These are phyloP conservation scores for Cotesia congregata DNA, from an alignment of 2,888 invertebrate genomes.

Conservation along the genomic window DNA sequence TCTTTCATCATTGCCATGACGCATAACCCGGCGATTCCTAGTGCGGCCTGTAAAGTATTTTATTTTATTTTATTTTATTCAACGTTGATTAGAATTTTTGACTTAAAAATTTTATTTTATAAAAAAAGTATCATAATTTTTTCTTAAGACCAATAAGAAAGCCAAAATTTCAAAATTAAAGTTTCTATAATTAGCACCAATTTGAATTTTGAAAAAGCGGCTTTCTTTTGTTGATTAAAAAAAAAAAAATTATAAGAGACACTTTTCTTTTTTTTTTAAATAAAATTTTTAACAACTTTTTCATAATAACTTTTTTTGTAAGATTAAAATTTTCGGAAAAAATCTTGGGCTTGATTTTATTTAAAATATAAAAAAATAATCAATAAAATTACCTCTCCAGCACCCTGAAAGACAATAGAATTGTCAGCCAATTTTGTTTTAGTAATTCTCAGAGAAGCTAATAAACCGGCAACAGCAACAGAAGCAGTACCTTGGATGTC, in stretches of 20 bases:
- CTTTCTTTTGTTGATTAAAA: too few species aligned
- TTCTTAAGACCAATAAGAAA: too few species aligned
- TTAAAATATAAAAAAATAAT: not conserved
- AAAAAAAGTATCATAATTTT: too few species aligned
- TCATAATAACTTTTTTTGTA: too few species aligned
- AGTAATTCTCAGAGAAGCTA: constrained; percentile 89
- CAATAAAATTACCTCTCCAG: constrained; percentile 83
- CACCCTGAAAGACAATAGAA: constrained; percentile 93
- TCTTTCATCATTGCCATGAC: constrained; percentile 94
- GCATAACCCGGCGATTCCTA: constrained; percentile 94
- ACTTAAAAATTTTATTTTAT: too few species aligned
- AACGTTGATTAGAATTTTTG: too few species aligned
- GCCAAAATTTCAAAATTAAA: too few species aligned
- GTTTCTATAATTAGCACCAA: too few species aligned
- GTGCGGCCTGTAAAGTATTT: constrained; percentile 77
- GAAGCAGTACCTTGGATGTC: constrained; percentile 99
- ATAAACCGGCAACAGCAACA: constrained; percentile 94
- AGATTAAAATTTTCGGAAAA: not conserved
- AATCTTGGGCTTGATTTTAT: not conserved
- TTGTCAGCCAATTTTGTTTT: constrained; percentile 87
- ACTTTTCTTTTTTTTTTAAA: too few species aligned
- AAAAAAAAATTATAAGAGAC: too few species aligned
- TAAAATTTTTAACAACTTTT: too few species aligned
- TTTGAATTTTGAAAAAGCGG: too few species aligned
- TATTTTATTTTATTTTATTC: not conserved